Base-by-base conservation (phyloP, 1,140 invertebrate genomes). In the Sarcophaga bullata region DNA sequence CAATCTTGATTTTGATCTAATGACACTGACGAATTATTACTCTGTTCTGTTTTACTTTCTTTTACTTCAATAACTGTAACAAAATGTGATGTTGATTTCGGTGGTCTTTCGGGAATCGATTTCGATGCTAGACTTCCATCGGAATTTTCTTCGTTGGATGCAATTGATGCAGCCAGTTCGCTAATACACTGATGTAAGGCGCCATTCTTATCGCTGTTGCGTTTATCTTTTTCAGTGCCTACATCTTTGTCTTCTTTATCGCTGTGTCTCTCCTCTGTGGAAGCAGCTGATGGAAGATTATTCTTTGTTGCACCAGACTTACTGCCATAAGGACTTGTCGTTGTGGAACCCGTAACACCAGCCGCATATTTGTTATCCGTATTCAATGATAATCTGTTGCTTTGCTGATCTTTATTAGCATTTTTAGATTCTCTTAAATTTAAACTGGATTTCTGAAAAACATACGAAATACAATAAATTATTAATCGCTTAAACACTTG, bases 11-110 rank as follows among this genome's bases (percentile, higher is more conserved):
- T 58, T 25, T 68, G 48, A 13, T 82, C 76, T 17, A 80, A n/a
- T 46, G 72, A 73, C 72, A 75, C 48, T 11, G 48, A 52, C 13
- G 75, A 50, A 78, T 19, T 52, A 52, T 78, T 68, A 25, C 17
- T 49, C 17, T 52, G 75, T 50, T 83, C 80, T 47, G 85, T 86
- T 86, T 92, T 90, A 87, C 85, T 85, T 83, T 90, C 93, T 90
- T 95, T 96, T 4, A 97, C 95, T 93, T 96, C 95, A 84, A 97
- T 97, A 76, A 97, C 96, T 82, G 96, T 97, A 83, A 97, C 93
- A 91, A 96, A 97, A 91, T 95, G 95, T 89, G 94, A 93, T 88
- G 92, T 93, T 19, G 91, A 86, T 91, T 84, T 92, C 91, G 82
- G 84, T 83, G 73, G 80, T 75, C 58, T 37, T 50, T 80, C 81